Conservation (phyloP, 1,140 invertebrate genomes). For the Drosophila melanogaster region Release_6_plus_ISO1_MT NT_033777.3:15573001-15573500, state of each 20-base stretch:
- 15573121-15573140: slow-evolving; percentile 29
- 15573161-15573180: slow-evolving; percentile 75
- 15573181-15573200: slow-evolving; percentile 35
- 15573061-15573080: slow-evolving; percentile 28
- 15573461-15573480: slow-evolving; percentile 48
- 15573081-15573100: slow-evolving; percentile 15
- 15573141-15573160: slow-evolving; percentile 68
- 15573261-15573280: slow-evolving; percentile 70
- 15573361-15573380: slow-evolving; percentile 20
- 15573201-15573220: slow-evolving; percentile 41
- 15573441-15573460: slow-evolving; percentile 66
- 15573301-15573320: slow-evolving; percentile 54
- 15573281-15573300: slow-evolving; percentile 27
- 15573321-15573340: slow-evolving; percentile 65
- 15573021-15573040: slow-evolving; percentile 20
- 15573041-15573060: slow-evolving; percentile 32
- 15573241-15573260: slow-evolving; percentile 61
- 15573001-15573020: neutral
- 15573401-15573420: slow-evolving; percentile 53
- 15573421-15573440: slow-evolving; percentile 64
- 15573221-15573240: slow-evolving; percentile 73
- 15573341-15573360: slow-evolving; percentile 47
- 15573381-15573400: slow-evolving; percentile 19
- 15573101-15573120: neutral
- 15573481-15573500: slow-evolving; percentile 50